Conservation (phyloP, 2,888 invertebrate genomes). For the Cecidostiba fungosa region DNA sequence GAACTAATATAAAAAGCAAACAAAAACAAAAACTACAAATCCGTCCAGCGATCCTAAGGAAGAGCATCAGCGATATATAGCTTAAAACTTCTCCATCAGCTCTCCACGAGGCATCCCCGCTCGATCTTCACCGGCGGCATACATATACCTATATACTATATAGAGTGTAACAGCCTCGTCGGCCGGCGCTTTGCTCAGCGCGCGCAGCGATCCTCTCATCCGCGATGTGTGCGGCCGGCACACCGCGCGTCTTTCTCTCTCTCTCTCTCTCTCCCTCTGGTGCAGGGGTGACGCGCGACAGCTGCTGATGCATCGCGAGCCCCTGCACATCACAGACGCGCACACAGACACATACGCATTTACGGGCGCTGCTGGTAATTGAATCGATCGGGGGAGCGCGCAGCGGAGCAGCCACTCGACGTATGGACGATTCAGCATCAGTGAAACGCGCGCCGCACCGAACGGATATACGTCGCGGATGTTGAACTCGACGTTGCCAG, state of each 20-base stretch:
- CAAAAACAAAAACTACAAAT: background rate
- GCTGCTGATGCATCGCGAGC: slow-evolving; percentile 68
- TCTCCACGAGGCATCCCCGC: background rate
- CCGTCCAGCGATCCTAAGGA: too few species aligned
- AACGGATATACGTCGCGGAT: slow-evolving; percentile 12
- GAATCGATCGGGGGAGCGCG: slow-evolving; percentile 71
- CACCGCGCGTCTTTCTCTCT: slow-evolving; percentile 41
- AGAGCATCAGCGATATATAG: background rate
- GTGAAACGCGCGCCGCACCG: background rate
- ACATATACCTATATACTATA: background rate
- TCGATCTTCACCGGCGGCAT: background rate
- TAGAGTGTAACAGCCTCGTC: background rate
- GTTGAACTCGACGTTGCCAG: slow-evolving; percentile 6
- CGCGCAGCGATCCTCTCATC: slow-evolving; percentile 7
- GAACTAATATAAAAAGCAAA: background rate
- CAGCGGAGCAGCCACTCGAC: slow-evolving; percentile 20
- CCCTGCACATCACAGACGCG: background rate
- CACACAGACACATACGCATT: slow-evolving; percentile 20
- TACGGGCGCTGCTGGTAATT: slow-evolving; percentile 73
- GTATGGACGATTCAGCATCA: slow-evolving; percentile 8
- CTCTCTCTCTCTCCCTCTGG: slow-evolving; percentile 57
- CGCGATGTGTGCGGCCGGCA: slow-evolving; percentile 30
- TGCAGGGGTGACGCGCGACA: slow-evolving; percentile 73
- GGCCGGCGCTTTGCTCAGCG: background rate
- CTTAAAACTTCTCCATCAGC: background rate